Percentiles rank a stretch among this genome's conserved stretches.
Evolutionary conservation across 2,797 vertebrate species (phyloP).

Genomic region (Scolopax bukidnonensis): DNA sequence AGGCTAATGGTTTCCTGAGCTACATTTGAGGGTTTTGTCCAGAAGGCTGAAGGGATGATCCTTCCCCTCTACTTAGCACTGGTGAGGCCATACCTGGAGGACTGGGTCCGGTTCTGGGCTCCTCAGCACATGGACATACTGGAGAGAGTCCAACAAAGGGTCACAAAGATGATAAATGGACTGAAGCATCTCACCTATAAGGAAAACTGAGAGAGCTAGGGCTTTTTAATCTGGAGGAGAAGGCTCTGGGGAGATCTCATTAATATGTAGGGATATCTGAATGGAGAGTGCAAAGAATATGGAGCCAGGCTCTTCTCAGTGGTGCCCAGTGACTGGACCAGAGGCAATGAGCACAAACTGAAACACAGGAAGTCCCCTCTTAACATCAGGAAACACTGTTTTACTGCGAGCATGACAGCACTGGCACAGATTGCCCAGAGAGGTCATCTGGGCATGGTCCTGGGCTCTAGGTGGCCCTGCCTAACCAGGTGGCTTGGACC

Average conservation of each 20-base stretch:
- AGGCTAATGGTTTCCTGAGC: not conserved
- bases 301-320: not conserved
- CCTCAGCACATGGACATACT: accelerated
- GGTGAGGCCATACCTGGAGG: not conserved
- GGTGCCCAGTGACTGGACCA: not conserved
- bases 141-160: not conserved
- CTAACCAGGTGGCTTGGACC: not conserved
- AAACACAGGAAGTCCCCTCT: not conserved
- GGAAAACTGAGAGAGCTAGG: not conserved
- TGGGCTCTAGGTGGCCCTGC: not conserved
- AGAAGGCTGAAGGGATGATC: not conserved
- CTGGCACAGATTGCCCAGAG: not conserved
- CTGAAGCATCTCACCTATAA: not conserved
- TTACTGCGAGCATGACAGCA: not conserved
- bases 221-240: not conserved
- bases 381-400: not conserved
- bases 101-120: not conserved
- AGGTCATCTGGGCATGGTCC: not conserved
- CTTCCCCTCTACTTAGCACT: not conserved
- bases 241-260: not conserved
- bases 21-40: not conserved
- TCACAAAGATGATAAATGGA: not conserved
- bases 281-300: not conserved
- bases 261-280: not conserved
- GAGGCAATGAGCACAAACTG: not conserved